phyloP scores from a whole-genome alignment of 2,888 invertebrate genomes.

The Marasmarcha lunaedactyla region DNA sequence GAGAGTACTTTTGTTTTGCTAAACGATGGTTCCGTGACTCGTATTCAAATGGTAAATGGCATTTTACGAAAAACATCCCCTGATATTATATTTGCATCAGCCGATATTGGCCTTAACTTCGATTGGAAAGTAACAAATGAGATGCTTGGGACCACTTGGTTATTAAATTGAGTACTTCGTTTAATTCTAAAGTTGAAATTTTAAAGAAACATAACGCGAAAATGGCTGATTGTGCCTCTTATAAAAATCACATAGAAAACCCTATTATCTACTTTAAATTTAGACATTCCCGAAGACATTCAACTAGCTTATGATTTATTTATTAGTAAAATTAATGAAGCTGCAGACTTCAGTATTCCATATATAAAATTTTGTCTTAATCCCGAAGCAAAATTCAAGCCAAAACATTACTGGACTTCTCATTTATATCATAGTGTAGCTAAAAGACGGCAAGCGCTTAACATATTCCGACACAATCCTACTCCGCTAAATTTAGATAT shows the following conservation, averaged over 20 bases:
- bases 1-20: neutral
- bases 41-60: neutral
- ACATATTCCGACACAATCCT: constrained; percentile 9
- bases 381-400: constrained; percentile 6
- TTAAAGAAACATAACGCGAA: neutral
- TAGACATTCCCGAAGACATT: too few relatives aligned
- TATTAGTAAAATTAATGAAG: constrained; percentile 1
- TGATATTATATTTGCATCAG: neutral
- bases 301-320: constrained; percentile 7
- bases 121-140: neutral
- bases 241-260: neutral
- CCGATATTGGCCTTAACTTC: neutral
- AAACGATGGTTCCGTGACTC: neutral
- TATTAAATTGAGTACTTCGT: neutral
- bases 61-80: neutral
- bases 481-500: constrained; percentile 7
- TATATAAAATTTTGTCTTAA: constrained; percentile 5
- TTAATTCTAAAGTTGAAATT: neutral
- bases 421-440: constrained; percentile 8
- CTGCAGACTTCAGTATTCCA: constrained; percentile 8
- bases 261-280: too few relatives aligned
- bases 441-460: constrained; percentile 8
- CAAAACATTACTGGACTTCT: constrained; percentile 10
- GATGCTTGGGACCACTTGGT: neutral
- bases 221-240: neutral